Conservation (phyloP, 2,113 vertebrate species). For the Noturus placidus region DNA sequence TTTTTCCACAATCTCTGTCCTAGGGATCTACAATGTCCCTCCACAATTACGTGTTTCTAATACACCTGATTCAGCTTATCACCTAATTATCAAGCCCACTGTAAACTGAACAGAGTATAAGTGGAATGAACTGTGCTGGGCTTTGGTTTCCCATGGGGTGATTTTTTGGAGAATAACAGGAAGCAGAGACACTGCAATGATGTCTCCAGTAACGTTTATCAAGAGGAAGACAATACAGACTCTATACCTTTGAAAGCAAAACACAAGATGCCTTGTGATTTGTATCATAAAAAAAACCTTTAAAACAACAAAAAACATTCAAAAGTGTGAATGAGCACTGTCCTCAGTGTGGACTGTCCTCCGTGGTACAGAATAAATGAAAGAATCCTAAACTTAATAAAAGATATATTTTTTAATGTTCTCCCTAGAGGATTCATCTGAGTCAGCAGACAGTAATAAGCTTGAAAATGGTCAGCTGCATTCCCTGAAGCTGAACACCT, state of each 20-base stretch:
- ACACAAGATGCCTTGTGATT: not conserved
- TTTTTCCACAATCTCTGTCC: not conserved
- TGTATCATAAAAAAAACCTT: not conserved
- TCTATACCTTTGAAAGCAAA: not conserved
- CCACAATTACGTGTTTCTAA: conserved; percentile 15
- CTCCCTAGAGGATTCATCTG: not conserved
- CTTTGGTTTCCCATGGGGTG: not conserved
- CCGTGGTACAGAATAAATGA: not conserved
- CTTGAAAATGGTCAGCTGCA: not conserved
- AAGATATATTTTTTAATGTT: not conserved
- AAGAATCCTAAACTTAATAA: not conserved
- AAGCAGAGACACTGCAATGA: not conserved
- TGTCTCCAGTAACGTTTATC: not conserved
- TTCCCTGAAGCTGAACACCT: not conserved
- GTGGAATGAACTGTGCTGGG: not conserved
- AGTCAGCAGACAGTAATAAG: not conserved
- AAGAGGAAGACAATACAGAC: not conserved
- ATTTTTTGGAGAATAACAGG: not conserved
- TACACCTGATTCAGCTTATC: conserved; percentile 24
- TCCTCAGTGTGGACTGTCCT: not conserved
- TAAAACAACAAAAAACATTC: not conserved
- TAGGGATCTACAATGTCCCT: conserved; percentile 6
- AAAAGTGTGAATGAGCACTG: not conserved
- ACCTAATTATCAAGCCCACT: conserved; percentile 2
- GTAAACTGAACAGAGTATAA: not conserved